Evolutionary conservation across 2,888 invertebrate genomes (phyloP).

Genomic region (Kryphioiulus occultus): DNA sequence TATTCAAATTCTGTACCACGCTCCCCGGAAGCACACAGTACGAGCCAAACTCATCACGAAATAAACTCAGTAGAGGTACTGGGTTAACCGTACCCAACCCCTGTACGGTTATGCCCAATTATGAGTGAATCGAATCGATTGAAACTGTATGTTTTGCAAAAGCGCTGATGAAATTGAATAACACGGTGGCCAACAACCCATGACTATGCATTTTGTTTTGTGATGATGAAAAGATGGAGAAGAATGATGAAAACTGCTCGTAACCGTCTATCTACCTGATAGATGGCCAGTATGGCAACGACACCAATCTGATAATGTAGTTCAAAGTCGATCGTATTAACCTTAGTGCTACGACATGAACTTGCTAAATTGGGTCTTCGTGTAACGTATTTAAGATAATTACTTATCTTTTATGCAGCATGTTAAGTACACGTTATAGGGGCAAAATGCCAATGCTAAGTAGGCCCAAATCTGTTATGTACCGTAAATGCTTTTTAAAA

Average conservation of each 20-base stretch:
- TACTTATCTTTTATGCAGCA: background rate
- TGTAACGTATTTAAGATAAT: background rate
- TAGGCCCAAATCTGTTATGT: background rate
- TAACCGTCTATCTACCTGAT: constrained; percentile 3
- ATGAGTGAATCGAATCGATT: constrained; percentile 11
- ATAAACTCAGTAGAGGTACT: background rate
- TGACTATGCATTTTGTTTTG: constrained; percentile 30
- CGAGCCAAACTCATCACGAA: background rate
- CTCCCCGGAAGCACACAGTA: background rate
- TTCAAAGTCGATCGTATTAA: constrained; percentile 34
- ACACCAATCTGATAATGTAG: constrained; percentile 18
- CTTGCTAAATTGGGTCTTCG: constrained; percentile 10
- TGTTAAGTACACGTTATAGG: background rate
- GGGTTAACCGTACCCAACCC: background rate
- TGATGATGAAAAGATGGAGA: background rate
- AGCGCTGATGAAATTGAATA: constrained; percentile 30
- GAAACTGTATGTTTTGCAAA: constrained; percentile 20
- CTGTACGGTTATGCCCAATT: constrained; percentile 25
- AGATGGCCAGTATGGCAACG: background rate
- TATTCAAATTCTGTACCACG: background rate
- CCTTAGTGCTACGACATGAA: background rate
- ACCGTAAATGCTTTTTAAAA: background rate
- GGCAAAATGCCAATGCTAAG: constrained; percentile 4
- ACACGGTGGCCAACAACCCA: constrained; percentile 36
- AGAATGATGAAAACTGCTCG: background rate